Evolutionary conservation across 2,888 invertebrate genomes (phyloP).

Genomic region (Apamea anceps): DNA sequence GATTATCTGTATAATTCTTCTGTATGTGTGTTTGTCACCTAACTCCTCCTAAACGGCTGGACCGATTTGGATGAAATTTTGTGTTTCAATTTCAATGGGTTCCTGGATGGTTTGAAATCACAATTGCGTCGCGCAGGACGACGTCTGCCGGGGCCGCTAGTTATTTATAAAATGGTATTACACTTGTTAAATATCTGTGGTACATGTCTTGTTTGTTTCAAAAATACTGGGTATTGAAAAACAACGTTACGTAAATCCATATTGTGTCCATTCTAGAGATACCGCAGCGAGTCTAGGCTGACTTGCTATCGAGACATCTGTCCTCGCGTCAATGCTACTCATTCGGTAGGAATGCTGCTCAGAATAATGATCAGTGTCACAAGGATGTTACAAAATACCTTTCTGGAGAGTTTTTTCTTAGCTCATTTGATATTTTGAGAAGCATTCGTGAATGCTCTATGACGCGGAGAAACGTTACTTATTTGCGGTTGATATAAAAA

Average conservation of each 20-base stretch:
- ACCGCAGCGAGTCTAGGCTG: background rate
- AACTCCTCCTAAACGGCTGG: too few species aligned
- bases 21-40: too few species aligned
- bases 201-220: background rate
- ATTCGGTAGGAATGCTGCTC: conserved; percentile 46
- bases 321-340: conserved; percentile 45
- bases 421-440: conserved; percentile 6
- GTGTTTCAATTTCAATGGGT: too few species aligned
- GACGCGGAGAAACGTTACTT: background rate
- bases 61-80: too few species aligned
- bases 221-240: conserved; percentile 15
- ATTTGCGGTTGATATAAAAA: background rate
- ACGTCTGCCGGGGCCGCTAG: background rate
- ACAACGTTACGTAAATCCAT: conserved; percentile 6
- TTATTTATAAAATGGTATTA: background rate
- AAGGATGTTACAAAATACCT: conserved; percentile 43
- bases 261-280: conserved; percentile 1
- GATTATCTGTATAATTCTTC: background rate
- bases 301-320: conserved; percentile 47
- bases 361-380: conserved; percentile 49
- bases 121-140: too few species aligned
- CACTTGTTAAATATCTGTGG: background rate
- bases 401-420: conserved; percentile 5
- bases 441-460: background rate
- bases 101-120: too few species aligned